Percentiles rank a stretch among this genome's conserved stretches.
phyloP scores from a whole-genome alignment of 2,888 invertebrate genomes.

The Drosophila kokeensis region DNA sequence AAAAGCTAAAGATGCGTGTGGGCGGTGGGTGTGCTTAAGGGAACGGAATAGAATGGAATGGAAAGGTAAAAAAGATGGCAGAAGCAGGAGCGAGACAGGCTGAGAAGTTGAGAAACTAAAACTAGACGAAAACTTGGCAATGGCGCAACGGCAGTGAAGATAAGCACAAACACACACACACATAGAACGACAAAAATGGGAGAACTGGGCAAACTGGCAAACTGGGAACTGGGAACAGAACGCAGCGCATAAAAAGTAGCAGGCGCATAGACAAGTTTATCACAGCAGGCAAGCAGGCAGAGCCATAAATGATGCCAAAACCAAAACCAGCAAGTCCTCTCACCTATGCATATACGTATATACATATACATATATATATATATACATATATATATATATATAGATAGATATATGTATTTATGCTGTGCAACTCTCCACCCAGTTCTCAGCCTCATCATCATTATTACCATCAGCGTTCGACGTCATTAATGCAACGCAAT shows the following conservation, averaged over 20 bases:
- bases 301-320: constrained; percentile 53
- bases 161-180: constrained; percentile 38
- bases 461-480: constrained; percentile 23
- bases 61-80: constrained; percentile 6
- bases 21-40: constrained; percentile 60
- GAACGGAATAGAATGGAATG: constrained; percentile 8
- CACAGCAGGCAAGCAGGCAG: constrained; percentile 31
- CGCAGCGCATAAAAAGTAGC: constrained; percentile 50
- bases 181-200: constrained; percentile 1
- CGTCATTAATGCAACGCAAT: constrained; percentile 59
- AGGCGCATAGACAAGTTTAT: constrained; percentile 72
- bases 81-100: constrained; percentile 23
- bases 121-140: constrained; percentile 78
- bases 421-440: constrained; percentile 48
- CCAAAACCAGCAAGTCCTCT: constrained; percentile 53
- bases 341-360: constrained; percentile 25
- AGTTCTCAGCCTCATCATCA: constrained; percentile 51
- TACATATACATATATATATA: not conserved
- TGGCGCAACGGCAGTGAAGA: constrained; percentile 59
- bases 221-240: constrained; percentile 36
- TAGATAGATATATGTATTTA: constrained; percentile 7
- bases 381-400: not conserved
- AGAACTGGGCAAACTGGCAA: constrained; percentile 21
- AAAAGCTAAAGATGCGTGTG: constrained; percentile 64
- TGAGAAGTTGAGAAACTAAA: constrained; percentile 42